A percentile compares a stretch with the other conserved stretches of the same genome.
phyloP scores from a whole-genome alignment of 2,113 vertebrate species.

The Sus scrofa region DNA sequence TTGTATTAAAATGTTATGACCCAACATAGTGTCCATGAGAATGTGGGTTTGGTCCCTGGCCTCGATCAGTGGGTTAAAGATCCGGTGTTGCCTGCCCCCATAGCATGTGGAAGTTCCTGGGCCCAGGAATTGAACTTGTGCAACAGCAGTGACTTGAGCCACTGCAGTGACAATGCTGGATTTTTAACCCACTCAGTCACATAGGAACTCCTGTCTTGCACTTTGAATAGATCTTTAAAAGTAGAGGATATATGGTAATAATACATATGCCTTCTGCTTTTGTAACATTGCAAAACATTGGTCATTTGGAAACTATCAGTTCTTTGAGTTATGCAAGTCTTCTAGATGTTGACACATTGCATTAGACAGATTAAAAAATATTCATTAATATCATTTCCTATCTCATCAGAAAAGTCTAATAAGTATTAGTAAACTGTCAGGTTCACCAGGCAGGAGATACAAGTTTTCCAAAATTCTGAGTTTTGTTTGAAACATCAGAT shows the following conservation, averaged over 20 bases:
- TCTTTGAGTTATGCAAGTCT: neutral
- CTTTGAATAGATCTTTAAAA: neutral
- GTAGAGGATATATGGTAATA: neutral
- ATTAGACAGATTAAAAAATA: neutral
- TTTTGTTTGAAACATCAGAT: neutral
- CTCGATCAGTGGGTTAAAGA: too few species aligned
- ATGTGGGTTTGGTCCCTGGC: too few species aligned
- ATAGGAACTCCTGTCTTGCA: neutral
- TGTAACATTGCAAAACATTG: neutral
- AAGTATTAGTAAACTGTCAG: neutral
- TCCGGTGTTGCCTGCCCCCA: too few species aligned
- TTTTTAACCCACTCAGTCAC: too few species aligned
- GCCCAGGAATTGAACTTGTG: too few species aligned
- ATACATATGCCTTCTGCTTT: neutral
- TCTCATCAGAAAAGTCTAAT: neutral
- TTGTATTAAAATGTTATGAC: slow-evolving; percentile 47
- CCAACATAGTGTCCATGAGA: too few species aligned
- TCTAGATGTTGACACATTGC: neutral
- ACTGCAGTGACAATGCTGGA: too few species aligned
- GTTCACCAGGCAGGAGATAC: neutral
- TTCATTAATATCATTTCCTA: neutral
- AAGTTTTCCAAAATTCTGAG: neutral
- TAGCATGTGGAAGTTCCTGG: too few species aligned
- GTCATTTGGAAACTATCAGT: neutral
- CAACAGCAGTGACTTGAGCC: too few species aligned